A percentile compares a stretch with the other conserved stretches of the same genome.
Conservation (phyloP, 2,888 invertebrate species). For the Gnatocerus cornutus region DNA sequence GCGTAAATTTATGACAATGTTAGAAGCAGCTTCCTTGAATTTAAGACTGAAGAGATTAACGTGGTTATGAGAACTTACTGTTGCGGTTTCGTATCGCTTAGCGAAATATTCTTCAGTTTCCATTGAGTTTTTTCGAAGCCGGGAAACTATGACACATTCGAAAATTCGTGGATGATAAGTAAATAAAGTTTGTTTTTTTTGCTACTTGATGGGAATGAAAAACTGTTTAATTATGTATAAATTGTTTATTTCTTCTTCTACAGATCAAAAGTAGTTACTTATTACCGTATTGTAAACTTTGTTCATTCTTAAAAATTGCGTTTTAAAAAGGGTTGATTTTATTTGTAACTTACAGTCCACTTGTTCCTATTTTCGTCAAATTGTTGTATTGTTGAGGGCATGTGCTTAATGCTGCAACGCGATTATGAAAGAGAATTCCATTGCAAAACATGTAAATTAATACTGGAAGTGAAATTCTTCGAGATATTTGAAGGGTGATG, state of each 20-base stretch:
- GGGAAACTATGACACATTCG: conserved; percentile 30
- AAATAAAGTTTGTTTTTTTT: conserved; percentile 33
- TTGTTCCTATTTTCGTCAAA: conserved; percentile 3
- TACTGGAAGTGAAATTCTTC: conserved; percentile 63
- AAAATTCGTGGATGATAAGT: neutral
- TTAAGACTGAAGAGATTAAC: conserved; percentile 24
- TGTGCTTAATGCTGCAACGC: conserved; percentile 73
- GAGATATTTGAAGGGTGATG: conserved; percentile 3
- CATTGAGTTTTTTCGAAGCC: conserved; percentile 52
- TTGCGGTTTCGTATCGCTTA: conserved; percentile 54
- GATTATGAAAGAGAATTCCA: conserved; percentile 73
- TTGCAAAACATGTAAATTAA: conserved; percentile 74
- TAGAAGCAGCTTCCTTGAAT: neutral
- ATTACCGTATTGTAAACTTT: neutral
- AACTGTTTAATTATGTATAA: too few relatives aligned
- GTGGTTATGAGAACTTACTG: conserved; percentile 46
- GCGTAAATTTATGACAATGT: conserved; percentile 26
- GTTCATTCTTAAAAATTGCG: neutral
- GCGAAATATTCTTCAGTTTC: conserved; percentile 56
- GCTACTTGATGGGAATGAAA: neutral
- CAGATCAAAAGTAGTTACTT: neutral
- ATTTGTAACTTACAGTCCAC: neutral
- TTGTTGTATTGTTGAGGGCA: conserved; percentile 73
- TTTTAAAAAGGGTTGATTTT: neutral
- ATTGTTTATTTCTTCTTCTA: too few relatives aligned